Conservation (phyloP, 2,888 invertebrate species). For the Metellina segmentata region DNA sequence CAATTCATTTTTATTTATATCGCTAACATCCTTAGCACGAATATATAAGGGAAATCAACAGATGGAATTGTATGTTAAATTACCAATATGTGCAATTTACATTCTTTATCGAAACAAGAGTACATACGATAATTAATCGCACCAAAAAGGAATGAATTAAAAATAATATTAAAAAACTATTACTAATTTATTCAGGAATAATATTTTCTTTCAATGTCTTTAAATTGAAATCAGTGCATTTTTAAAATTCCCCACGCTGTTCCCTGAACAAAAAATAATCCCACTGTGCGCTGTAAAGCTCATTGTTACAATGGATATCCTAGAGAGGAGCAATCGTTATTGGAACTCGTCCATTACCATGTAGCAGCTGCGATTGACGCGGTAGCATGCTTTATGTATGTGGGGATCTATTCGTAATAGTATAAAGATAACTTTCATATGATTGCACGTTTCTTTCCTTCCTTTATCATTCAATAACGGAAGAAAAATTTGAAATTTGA, state of each 20-base stretch:
- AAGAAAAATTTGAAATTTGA: neutral
- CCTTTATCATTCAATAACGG: neutral
- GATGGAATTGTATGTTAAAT: too few relatives aligned
- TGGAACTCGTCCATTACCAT: conserved; percentile 43
- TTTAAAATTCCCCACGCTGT: neutral
- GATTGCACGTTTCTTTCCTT: neutral
- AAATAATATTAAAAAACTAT: neutral
- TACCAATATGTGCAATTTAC: too few relatives aligned
- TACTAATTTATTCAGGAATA: conserved; percentile 23
- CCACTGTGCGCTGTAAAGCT: conserved; percentile 14
- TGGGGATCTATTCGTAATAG: conserved; percentile 33
- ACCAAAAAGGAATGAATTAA: too few relatives aligned
- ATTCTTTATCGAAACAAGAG: too few relatives aligned
- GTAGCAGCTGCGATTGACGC: conserved; percentile 56
- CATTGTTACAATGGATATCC: conserved; percentile 4
- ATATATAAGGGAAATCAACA: too few relatives aligned
- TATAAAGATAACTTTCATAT: conserved; percentile 10
- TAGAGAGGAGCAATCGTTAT: conserved; percentile 55
- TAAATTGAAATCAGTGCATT: conserved; percentile 31
- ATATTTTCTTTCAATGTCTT: neutral
- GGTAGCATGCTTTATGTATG: conserved; percentile 36
- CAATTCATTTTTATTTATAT: too few relatives aligned
- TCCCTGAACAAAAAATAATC: neutral
- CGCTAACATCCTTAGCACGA: too few relatives aligned
- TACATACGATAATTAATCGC: too few relatives aligned